Evolutionary conservation across 2,888 invertebrate species (phyloP).

Genomic region (Alcis repandata): DNA sequence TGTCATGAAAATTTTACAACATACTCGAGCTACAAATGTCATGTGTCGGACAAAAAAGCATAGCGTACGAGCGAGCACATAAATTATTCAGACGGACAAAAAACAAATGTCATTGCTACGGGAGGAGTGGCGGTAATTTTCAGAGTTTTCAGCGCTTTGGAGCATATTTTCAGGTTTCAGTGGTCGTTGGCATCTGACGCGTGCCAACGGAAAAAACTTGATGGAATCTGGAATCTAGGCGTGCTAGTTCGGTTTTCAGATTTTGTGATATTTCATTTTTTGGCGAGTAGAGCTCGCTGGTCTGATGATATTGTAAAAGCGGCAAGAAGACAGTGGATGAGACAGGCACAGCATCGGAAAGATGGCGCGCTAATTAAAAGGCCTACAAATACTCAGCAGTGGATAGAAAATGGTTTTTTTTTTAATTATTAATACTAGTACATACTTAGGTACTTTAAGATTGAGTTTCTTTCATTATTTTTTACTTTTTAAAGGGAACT

Average conservation of each 20-base stretch:
- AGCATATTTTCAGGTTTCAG: slow-evolving; percentile 28
- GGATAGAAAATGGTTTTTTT: no score
- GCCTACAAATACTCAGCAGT: no score
- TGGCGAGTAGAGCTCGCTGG: no score
- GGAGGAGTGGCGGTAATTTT: slow-evolving; percentile 19
- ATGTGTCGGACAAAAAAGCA: slow-evolving; percentile 39
- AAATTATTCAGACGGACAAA: slow-evolving; percentile 40
- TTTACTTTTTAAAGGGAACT: no score
- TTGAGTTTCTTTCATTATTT: no score
- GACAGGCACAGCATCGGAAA: no score
- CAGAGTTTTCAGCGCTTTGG: slow-evolving; percentile 25
- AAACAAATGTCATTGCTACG: slow-evolving; percentile 33
- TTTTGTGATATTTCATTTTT: background rate
- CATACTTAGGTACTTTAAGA: no score
- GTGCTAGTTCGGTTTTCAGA: background rate
- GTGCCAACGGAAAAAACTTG: background rate
- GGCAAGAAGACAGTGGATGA: no score
- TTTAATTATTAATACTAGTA: no score
- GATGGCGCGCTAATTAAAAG: no score
- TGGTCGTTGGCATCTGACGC: slow-evolving; percentile 3
- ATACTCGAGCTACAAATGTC: slow-evolving; percentile 40
- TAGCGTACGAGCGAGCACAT: slow-evolving; percentile 30
- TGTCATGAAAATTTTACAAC: slow-evolving; percentile 39
- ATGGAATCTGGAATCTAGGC: background rate
- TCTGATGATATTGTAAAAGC: no score